Conservation (phyloP, 2,113 vertebrate genomes). For the Stictonetta naevosa region DNA sequence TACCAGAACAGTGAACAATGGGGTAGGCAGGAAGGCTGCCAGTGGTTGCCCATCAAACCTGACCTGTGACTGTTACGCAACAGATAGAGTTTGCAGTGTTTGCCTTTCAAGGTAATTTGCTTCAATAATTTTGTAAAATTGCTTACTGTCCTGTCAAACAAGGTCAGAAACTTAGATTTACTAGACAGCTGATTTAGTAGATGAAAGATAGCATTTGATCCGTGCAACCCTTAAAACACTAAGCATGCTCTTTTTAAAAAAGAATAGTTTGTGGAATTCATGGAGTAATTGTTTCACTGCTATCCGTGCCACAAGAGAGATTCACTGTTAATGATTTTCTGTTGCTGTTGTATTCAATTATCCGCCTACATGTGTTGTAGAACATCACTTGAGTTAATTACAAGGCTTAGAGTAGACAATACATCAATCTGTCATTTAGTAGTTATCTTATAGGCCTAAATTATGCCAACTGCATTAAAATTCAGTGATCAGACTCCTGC, state of each 20-base stretch:
- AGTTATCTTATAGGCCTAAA: neutral
- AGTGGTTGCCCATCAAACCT: conserved; percentile 69
- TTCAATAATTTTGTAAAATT: conserved; percentile 46
- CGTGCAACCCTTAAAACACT: neutral
- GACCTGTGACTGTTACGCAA: conserved; percentile 89
- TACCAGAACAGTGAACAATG: conserved; percentile 69
- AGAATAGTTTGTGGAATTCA: neutral
- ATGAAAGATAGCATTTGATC: neutral
- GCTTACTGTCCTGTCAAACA: neutral
- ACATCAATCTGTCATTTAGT: neutral
- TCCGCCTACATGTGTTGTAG: neutral
- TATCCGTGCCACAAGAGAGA: neutral
- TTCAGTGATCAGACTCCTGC: neutral
- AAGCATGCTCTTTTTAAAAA: neutral
- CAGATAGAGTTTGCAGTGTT: conserved; percentile 91
- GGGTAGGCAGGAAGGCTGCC: conserved; percentile 74
- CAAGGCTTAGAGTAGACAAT: neutral
- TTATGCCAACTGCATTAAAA: neutral
- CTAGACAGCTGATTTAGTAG: conserved; percentile 16
- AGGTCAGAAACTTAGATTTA: conserved; percentile 27
- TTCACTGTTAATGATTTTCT: neutral
- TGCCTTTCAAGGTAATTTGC: conserved; percentile 91
- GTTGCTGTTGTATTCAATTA: neutral
- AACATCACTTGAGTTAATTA: neutral
- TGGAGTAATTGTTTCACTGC: neutral